These are phyloP conservation scores for Tolypeutes matacus DNA, from an alignment of 2,797 vertebrate genomes.

Conservation along the genomic window DNA sequence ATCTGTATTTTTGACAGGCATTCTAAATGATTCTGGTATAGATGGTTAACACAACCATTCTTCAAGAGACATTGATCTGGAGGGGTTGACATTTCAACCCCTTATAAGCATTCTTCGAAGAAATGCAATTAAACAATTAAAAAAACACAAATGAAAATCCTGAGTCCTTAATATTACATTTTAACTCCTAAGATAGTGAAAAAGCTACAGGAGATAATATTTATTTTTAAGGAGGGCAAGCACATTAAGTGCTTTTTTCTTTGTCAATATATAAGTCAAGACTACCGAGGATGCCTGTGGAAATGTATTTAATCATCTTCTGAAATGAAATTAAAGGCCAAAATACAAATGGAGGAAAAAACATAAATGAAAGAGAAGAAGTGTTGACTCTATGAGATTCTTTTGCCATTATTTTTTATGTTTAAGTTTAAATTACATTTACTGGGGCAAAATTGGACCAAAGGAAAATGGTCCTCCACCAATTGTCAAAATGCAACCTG, in stretches of 20 bases:
- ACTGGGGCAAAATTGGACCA: neutral
- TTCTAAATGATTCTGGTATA: neutral
- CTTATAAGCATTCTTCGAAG: neutral
- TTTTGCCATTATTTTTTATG: neutral
- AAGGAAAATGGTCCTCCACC: neutral
- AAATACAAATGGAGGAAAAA: neutral
- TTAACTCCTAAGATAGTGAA: neutral
- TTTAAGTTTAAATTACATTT: neutral
- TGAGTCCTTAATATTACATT: neutral
- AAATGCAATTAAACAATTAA: neutral
- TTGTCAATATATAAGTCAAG: neutral
- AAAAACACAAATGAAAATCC: neutral
- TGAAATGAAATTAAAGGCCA: neutral
- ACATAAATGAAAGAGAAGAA: neutral
- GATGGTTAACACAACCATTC: neutral
- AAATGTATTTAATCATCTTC: neutral
- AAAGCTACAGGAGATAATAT: neutral
- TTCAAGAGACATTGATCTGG: neutral
- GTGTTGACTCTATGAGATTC: neutral
- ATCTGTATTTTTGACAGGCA: neutral
- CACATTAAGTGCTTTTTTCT: neutral
- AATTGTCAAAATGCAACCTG: neutral
- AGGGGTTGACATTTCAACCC: neutral
- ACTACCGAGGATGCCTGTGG: neutral
- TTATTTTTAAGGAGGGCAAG: neutral